Evolutionary conservation across 2,113 vertebrate species (phyloP).

Genomic region (Scartelaos histophorus): DNA sequence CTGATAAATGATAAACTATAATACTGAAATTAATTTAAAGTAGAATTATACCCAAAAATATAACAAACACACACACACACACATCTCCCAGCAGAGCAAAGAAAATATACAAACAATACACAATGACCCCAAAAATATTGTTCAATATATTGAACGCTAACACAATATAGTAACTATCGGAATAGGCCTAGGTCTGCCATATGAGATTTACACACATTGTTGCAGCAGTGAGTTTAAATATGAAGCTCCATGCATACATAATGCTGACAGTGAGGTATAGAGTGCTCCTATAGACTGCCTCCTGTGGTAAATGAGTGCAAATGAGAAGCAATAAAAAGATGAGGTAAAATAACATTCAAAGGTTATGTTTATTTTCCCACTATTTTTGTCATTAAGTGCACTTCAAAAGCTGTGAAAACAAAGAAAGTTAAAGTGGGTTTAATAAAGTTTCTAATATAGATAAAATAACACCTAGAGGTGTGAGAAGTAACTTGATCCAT

Average conservation of each 20-base stretch:
- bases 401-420: background rate
- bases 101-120: no score
- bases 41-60: no score
- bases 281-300: slow-evolving; percentile 38
- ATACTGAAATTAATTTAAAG: no score
- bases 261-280: slow-evolving; percentile 56
- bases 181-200: background rate
- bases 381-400: slow-evolving; percentile 55
- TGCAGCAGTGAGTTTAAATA: slow-evolving; percentile 1
- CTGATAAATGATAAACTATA: no score
- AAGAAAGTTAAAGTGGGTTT: background rate
- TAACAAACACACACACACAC: no score
- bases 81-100: no score
- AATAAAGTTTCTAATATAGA: background rate
- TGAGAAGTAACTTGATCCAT: background rate
- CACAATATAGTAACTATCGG: no score
- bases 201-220: background rate
- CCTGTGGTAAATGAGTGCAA: slow-evolving; percentile 59
- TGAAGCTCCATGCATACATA: slow-evolving; percentile 5
- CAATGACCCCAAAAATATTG: no score
- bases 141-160: no score
- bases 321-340: slow-evolving; percentile 65
- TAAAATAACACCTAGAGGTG: background rate
- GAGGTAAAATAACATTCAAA: slow-evolving; percentile 67
- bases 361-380: slow-evolving; percentile 52